Evolutionary conservation across 2,888 invertebrate genomes (phyloP), one percentile per base, ranked within the genome.

Genomic region (Yponomeuta sedellus): DNA sequence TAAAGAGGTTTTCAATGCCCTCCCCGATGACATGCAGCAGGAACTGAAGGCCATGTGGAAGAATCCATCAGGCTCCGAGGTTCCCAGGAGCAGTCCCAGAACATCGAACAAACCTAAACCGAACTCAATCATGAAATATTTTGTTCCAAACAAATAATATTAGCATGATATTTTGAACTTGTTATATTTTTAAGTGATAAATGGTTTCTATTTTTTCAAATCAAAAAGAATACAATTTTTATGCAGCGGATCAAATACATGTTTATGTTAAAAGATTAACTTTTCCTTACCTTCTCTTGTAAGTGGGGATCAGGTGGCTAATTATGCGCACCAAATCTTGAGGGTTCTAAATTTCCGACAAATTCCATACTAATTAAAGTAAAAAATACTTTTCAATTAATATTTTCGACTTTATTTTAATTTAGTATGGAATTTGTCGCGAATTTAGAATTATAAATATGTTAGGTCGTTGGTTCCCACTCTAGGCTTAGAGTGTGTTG

Each of bases 21-120:
- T 96, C 71, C 96, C 96, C 0, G 83, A 92, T 39, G 94, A 95
- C 64, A 91, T 96, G 81, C 95, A 95, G 79, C 93, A 94, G 73
- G 96, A 96, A 80, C 84, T 96, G 25, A 93, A 94, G 77, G 90
- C 91, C n/a, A 93, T 94, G 76, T 95, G 94, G 93, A 92, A 92
- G 70, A 90, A 91, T 72, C 89, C 90, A 69, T 86, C 90, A 58
- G 78, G 82, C 71, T 87, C 91, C 28, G 84, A 80, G 61, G 72
- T 88, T 71, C 79, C 83, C 58, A 79, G 89, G 72, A 84, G 85
- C 82, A 85, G 85, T 78, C 85, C 88, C 62, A 86, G 87, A 81
- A 88, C 82, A 71, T 77, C 81, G 76, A 93, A 92, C 84, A 93
- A 92, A 88, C 77, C 92, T 67, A 93, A 92, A 83, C 79, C 88